Evolutionary conservation across 1,140 invertebrate species (phyloP), one percentile per base, ranked within the genome.

Genomic region (Bombus cullumanus): DNA sequence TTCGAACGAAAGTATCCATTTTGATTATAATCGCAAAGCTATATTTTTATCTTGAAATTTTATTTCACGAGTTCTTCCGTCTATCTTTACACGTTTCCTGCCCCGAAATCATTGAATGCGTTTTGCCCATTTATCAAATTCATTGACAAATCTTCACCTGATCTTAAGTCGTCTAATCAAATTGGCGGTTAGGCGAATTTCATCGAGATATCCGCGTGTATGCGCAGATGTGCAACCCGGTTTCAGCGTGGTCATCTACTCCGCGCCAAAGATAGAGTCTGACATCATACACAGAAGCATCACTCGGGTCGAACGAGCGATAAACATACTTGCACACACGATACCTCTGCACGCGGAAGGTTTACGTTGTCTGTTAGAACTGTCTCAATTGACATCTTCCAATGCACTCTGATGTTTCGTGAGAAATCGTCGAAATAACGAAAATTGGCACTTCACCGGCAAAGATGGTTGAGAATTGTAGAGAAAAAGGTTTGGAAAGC

Each of bases 211-310:
- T 59, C 57, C 68, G 37, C 31, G 72, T 13, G 47, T 31, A 47
- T 68, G 74, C 62, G 73, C 59, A 62, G 31, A 53, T 75, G 68
- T 53, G 31, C 64, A 75, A 53, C 25, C 59, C 59, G 71, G 39
- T 59, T 87, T 72, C 6, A 34, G 75, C 86, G 88, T 91, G 88
- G 90, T 91, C 90, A 91, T 88, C 90, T 81, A 91, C 90, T 91
- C 73, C 84, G 53, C 74, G 66, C 90, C 91, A 92, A 92, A 92
- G 91, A 92, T 92, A 92, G 91, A 91, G 80, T 84, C 91, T 92
- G 91, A 92, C 91, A 92, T 92, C 91, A 92, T 91, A 89, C 88
- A 89, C 80, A 83, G 86, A 84, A 80, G 90, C 90, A 91, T 89
- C 90, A 81, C 82, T 86, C 85, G 85, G 89, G 81, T 89, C 85